Evolutionary conservation across 2,113 vertebrate genomes (phyloP), one percentile per base, ranked within the genome.

Genomic region (Agapornis roseicollis): DNA sequence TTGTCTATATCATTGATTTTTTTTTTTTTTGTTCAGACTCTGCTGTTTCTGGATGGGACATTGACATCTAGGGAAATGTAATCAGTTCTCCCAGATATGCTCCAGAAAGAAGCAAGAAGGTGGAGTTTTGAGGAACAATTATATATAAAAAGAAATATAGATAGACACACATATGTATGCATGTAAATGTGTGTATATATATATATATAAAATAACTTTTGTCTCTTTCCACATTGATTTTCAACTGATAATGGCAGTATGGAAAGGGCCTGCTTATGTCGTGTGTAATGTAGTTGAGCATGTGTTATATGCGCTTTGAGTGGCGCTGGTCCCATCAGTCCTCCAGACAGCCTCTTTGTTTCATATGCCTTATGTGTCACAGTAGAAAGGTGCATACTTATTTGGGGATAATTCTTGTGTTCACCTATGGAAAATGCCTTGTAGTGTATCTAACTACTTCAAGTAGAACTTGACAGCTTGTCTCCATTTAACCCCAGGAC

Each of bases 261-360:
- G 7, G 69, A 23, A 49, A 19, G 3, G 5, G 28, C 25, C 20
- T 6, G 52, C 42, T 8, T 0, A 2, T 19, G 29, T 33, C 56
- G 37, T 0, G 0, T 14, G 24, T 11, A n/a, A 28, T 10, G 25
- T 12, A 8, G 29, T 10, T 0, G 1, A 66, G 39, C 27, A 35
- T 24, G 2, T 7, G 13, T 23, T 66, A 17, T 9, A 8, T 22
- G 44, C 8, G 1, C 14, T 15, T n/a, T 19, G 64, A 35, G 81
- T 4, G 0, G 13, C 9, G 6, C 7, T 81, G 46, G 31, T 56
- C 35, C 41, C 6, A 1, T 31, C 46, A 55, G 24, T 41, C 35
- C 52, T 70, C 17, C 41, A 33, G 52, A 19, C 9, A 71, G 14
- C 50, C 25, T 74, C 39, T 60, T 42, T 66, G 28, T 63, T 77